Base-by-base conservation (phyloP, 2,797 vertebrate genomes). In the Podarcis siculus region DNA sequence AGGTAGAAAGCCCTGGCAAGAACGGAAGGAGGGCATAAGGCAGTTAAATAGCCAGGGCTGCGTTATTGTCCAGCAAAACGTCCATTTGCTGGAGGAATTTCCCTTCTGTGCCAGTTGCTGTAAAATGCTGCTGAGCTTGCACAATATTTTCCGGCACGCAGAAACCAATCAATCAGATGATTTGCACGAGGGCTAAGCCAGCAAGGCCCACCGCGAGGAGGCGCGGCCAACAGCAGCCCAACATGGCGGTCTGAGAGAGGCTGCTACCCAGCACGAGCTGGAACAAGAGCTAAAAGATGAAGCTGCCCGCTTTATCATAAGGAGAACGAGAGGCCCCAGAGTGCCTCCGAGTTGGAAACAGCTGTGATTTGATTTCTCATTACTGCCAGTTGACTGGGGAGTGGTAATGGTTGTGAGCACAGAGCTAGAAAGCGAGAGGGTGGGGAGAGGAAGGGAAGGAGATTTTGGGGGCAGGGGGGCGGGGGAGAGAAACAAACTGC, bases 81-180 rank as follows among this genome's bases (percentile, higher is more conserved):
- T 86, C 92, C 25, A 25, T 89, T 55, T 85, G 88, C 93, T 86
- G 91, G 93, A 92, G 90, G 90, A 87, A 86, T 88, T 86, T 77
- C 4, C 13, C 35, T 39, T 42, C 0, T 82, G 87, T 79, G 93
- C 93, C 94, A 93, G 92, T 86, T 92, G 94, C 90, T 91, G 8
- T 91, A 72, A 92, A 94, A 94, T 85, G 89, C 91, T 67, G 82
- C 86, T 90, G 92, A 92, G 94, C 85, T 93, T 58, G 89, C 76
- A 1, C 86, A 92, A 91, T 67, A 71, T 71, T 86, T 92, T 92
- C 88, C 61, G 87, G 87, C 83, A 69, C 0, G 27, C 19, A 21
- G 64, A 25, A 94, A 91, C 91, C 88, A 94, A 95, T 95, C 95
- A 93, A 58, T 94, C 92, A 89, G 90, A 92, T 88, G 91, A 91